Percentiles rank a stretch among this genome's conserved stretches.
phyloP scores from a whole-genome alignment of 2,888 invertebrate genomes.

The Phyllotreta striolata region DNA sequence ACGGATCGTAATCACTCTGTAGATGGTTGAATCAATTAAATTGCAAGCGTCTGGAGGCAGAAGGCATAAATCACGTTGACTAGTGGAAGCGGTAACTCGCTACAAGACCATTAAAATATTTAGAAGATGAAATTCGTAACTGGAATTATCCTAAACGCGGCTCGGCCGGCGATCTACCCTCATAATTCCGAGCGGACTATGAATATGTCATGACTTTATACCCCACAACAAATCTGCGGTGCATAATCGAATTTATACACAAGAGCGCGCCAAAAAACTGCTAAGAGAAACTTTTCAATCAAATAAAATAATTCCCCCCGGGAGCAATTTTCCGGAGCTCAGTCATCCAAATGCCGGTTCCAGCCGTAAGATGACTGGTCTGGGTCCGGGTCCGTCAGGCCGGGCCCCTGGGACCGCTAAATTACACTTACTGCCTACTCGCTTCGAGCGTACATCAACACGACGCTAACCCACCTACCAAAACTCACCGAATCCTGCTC shows the following conservation, averaged over 20 bases:
- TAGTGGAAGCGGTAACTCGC: constrained; percentile 51
- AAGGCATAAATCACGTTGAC: constrained; percentile 37
- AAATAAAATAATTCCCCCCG: constrained; percentile 78
- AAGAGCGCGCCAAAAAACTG: constrained; percentile 59
- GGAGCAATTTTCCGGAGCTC: constrained; percentile 74
- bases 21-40: constrained; percentile 33
- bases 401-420: constrained; percentile 60
- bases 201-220: constrained; percentile 59
- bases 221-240: constrained; percentile 62
- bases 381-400: constrained; percentile 45
- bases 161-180: constrained; percentile 55
- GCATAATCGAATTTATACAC: constrained; percentile 63
- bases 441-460: constrained; percentile 62
- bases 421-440: constrained; percentile 63
- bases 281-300: constrained; percentile 67
- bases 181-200: constrained; percentile 58
- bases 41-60: constrained; percentile 30
- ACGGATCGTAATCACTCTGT: constrained; percentile 25
- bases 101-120: constrained; percentile 59
- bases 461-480: constrained; percentile 43
- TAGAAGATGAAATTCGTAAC: constrained; percentile 59
- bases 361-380: constrained; percentile 55
- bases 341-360: constrained; percentile 59
- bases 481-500: background rate
- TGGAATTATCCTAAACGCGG: constrained; percentile 57